Base-by-base conservation (phyloP, 2,888 invertebrate genomes). In the Pimpla rufipes region DNA sequence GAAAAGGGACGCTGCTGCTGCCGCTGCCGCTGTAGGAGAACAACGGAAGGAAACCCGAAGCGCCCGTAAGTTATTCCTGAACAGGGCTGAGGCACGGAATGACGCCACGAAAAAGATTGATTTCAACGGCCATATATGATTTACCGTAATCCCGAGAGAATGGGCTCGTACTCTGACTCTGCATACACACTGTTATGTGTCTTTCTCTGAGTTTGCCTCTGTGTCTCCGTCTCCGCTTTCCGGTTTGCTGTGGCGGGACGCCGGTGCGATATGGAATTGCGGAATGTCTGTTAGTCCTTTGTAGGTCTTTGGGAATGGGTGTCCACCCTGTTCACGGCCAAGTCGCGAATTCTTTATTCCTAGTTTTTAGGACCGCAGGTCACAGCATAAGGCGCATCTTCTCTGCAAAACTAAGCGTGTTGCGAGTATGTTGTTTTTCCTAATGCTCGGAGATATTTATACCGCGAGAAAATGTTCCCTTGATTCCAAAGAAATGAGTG, bases 101-200 rank as follows among this genome's bases (percentile, higher is more conserved):
- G 59, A 59, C 57, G 16, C 57, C 64, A 59, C 47, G 71, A 74
- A 64, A 62, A 71, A 79, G 64, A 79, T 79, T 71, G 71, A 79
- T 78, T 64, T 78, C 70, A 50, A 42, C 40, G 74, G 64, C 78
- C 78, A 71, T 71, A 66, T 66, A 71, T 68, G 78, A 79, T 79
- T 71, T 79, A 79, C 78, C 78, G 78, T 79, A 70, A 70, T 78
- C 70, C 62, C 47, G 42, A 37, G 70, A 78, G 70, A 78, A 59
- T 62, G 59, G 50, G 10, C 5, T 11, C 45, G 35, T 68, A 57
- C 40, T 18, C 23, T 40, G 23, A 64, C 10, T 66, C 62, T 50
- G 50, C 50, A 45, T 47, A 45, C 7, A 62, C 47, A 37, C 3
- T 29, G 2, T 2, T 66, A n/a, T 66, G 64, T 8, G 7, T 62